Conservation (phyloP, 2,888 invertebrate genomes). For the Globia sparganii region DNA sequence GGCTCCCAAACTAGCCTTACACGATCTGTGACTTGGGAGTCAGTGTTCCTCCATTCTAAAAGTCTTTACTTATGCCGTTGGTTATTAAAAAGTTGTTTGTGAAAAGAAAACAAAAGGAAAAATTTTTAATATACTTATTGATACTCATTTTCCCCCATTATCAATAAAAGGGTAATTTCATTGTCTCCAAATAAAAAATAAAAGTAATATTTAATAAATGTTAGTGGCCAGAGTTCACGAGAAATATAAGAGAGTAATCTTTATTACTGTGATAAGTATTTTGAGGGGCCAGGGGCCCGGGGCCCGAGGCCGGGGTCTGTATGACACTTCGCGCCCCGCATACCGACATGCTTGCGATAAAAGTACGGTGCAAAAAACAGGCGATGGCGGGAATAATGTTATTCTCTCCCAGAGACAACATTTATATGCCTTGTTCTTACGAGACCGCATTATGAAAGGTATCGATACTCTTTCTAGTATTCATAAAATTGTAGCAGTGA, state of each 20-base stretch:
- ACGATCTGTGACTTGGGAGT: too few species aligned
- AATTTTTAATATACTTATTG: too few species aligned
- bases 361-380: conserved; percentile 11
- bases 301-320: conserved; percentile 17
- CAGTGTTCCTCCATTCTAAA: too few species aligned
- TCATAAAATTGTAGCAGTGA: neutral
- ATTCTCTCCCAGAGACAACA: neutral
- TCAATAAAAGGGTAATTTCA: neutral
- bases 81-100: too few species aligned
- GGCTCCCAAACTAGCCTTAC: too few species aligned
- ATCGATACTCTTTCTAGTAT: neutral
- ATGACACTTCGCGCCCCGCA: conserved; percentile 56
- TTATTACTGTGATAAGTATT: conserved; percentile 66
- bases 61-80: too few species aligned
- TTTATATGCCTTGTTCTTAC: neutral
- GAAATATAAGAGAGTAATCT: conserved; percentile 57
- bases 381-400: conserved; percentile 20
- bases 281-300: conserved; percentile 10
- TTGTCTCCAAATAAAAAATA: neutral
- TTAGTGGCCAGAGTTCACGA: conserved; percentile 23
- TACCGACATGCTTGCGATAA: conserved; percentile 56
- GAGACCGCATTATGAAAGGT: neutral
- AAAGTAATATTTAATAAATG: conserved; percentile 53
- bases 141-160: neutral
- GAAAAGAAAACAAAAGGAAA: too few species aligned